A percentile compares a stretch with the other conserved stretches of the same genome.
Evolutionary conservation across 1,140 invertebrate genomes (phyloP).

Genomic region (Phymastichus coffea): DNA sequence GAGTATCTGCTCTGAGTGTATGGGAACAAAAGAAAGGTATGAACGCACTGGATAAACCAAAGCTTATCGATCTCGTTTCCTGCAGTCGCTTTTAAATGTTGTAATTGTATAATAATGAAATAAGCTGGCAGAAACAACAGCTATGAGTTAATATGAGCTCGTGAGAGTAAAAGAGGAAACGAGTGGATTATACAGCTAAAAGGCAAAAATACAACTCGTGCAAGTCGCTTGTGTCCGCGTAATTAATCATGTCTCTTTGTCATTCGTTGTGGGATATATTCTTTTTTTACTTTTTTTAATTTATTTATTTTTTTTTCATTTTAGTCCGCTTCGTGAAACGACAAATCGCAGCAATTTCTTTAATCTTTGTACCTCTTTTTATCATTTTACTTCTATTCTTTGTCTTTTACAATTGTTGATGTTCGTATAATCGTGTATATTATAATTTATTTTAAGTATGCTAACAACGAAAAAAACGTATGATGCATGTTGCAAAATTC

Average conservation of each 20-base stretch:
- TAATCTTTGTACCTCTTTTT: background rate
- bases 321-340: too few species aligned
- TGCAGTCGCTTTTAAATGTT: too few species aligned
- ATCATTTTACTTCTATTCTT: background rate
- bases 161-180: background rate
- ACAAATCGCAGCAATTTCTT: slow-evolving; percentile 14
- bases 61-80: too few species aligned
- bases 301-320: too few species aligned
- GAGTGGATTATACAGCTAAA: background rate
- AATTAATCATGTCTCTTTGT: slow-evolving; percentile 15
- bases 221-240: slow-evolving; percentile 20
- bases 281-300: too few species aligned
- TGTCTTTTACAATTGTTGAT: slow-evolving; percentile 12
- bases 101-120: slow-evolving; percentile 7
- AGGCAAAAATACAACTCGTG: slow-evolving; percentile 7
- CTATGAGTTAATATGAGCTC: too few species aligned
- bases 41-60: too few species aligned
- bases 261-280: too few species aligned
- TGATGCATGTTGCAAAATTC: slow-evolving; percentile 9
- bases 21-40: too few species aligned
- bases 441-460: slow-evolving; percentile 21
- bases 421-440: slow-evolving; percentile 16
- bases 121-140: too few species aligned
- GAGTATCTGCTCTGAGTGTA: too few species aligned
- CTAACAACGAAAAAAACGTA: too few species aligned